phyloP scores from a whole-genome alignment of 2,888 invertebrate species.

The Aleiodes alternator region DNA sequence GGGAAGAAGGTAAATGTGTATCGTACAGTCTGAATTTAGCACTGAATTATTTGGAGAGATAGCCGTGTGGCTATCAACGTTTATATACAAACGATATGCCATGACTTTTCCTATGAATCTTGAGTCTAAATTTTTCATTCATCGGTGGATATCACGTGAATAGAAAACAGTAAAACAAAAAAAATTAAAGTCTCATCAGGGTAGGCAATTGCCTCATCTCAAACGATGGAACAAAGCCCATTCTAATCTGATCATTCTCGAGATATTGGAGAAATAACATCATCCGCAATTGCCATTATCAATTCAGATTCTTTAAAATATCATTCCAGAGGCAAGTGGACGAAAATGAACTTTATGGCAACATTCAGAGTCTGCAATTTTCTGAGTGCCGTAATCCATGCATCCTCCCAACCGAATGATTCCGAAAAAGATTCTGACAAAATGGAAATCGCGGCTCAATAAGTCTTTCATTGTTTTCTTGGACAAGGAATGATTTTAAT shows the following conservation, averaged over 20 bases:
- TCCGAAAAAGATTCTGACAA: too few species aligned
- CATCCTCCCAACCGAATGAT: too few species aligned
- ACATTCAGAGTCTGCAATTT: too few species aligned
- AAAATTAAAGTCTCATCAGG: neutral
- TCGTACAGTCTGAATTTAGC: neutral
- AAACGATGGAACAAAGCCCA: neutral
- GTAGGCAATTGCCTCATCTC: neutral
- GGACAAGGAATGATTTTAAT: too few species aligned
- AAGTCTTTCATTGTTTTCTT: neutral
- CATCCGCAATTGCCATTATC: too few species aligned
- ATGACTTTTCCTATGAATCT: neutral
- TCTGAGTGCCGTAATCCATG: too few species aligned
- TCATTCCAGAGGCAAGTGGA: too few species aligned
- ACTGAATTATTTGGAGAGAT: neutral
- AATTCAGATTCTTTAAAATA: too few species aligned
- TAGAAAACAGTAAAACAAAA: neutral
- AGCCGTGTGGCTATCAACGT: neutral
- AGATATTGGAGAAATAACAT: too few species aligned
- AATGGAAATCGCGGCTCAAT: too few species aligned
- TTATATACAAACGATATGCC: neutral
- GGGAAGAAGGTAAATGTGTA: slow-evolving; percentile 11
- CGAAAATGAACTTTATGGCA: too few species aligned
- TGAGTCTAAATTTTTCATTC: neutral
- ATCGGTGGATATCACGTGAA: neutral
- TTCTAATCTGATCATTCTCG: neutral